A percentile compares a stretch with the other conserved stretches of the same genome.
Evolutionary conservation across 2,888 invertebrate species (phyloP).

Genomic region (Philopedon plagiatum): DNA sequence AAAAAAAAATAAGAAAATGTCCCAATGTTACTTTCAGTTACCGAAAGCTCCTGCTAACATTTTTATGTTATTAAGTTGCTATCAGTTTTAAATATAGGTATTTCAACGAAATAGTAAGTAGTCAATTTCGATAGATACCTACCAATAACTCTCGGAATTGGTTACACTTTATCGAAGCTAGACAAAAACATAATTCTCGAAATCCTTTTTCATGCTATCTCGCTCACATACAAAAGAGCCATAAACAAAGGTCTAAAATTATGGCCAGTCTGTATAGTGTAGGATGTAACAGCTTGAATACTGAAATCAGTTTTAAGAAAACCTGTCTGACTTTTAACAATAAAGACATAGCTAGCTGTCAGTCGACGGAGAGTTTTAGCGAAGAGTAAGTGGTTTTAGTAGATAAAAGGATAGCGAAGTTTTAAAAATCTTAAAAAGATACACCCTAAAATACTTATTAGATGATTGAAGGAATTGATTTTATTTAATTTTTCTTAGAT

Average conservation of each 20-base stretch:
- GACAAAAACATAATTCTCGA: conserved; percentile 35
- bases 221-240: conserved; percentile 45
- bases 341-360: conserved; percentile 50
- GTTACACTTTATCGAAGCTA: conserved; percentile 13
- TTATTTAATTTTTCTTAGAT: too few species aligned
- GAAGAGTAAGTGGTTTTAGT: too few species aligned
- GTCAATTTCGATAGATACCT: neutral
- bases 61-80: too few species aligned
- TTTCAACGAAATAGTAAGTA: neutral
- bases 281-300: conserved; percentile 50
- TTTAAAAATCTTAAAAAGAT: neutral
- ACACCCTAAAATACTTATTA: too few species aligned
- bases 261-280: conserved; percentile 44
- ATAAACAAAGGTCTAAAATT: conserved; percentile 49
- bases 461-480: too few species aligned
- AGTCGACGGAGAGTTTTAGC: conserved; percentile 39
- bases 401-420: neutral
- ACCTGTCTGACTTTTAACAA: conserved; percentile 45
- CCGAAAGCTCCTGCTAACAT: too few species aligned
- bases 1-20: too few species aligned
- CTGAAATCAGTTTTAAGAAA: conserved; percentile 48
- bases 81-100: neutral
- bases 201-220: conserved; percentile 51
- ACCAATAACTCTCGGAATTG: neutral
- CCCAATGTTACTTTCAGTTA: too few species aligned